phyloP scores from a whole-genome alignment of 2,113 vertebrate species.

The Dinomys branickii region DNA sequence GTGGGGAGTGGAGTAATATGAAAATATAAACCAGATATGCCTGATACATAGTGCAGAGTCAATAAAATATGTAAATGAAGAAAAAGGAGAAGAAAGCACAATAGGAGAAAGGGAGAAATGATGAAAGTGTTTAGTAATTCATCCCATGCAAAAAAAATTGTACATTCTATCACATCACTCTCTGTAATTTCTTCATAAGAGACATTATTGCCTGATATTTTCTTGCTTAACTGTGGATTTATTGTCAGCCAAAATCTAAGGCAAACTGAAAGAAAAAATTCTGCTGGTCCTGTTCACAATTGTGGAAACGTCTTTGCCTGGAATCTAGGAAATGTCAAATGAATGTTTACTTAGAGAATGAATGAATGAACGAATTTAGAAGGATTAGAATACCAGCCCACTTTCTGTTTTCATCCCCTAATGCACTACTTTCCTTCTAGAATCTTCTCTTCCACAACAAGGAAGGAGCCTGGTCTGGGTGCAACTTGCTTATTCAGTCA shows the following conservation, averaged over 20 bases:
- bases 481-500: neutral
- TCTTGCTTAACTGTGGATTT: neutral
- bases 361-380: neutral
- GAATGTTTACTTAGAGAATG: neutral
- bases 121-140: neutral
- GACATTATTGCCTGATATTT: neutral
- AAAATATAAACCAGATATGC: slow-evolving; percentile 11
- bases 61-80: slow-evolving; percentile 13
- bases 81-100: neutral
- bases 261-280: neutral
- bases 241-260: neutral
- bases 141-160: neutral
- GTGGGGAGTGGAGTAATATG: neutral
- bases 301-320: neutral
- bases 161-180: neutral
- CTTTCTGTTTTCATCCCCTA: neutral
- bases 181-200: neutral
- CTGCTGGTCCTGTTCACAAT: neutral
- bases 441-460: neutral
- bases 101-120: neutral
- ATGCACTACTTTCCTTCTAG: neutral
- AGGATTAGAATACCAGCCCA: neutral
- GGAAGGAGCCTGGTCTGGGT: neutral
- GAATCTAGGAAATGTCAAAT: neutral
- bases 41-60: neutral